These are phyloP conservation scores for Tetanocera ferruginea DNA, from an alignment of 2,888 invertebrate species.

Conservation along the genomic window DNA sequence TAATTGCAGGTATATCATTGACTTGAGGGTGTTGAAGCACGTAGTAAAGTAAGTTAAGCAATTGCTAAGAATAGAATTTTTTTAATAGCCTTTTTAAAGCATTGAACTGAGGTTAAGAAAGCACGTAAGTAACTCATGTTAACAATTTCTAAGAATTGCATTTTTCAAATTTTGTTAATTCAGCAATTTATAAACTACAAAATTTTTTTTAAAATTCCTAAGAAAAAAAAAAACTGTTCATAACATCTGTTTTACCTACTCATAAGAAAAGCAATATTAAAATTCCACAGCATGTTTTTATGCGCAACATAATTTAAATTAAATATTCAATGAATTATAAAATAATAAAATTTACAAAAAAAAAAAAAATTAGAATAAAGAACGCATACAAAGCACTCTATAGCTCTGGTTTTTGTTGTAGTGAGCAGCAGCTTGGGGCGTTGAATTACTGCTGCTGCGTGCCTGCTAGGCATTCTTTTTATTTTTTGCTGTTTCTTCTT, in stretches of 20 bases:
- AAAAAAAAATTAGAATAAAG: background rate
- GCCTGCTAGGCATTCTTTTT: background rate
- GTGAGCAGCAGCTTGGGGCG: background rate
- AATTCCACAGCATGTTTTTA: background rate
- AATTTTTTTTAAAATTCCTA: too few relatives aligned
- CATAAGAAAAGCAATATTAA: background rate
- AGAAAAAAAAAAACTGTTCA: too few relatives aligned
- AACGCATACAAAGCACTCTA: background rate
- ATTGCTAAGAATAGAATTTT: too few relatives aligned
- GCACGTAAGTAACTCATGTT: too few relatives aligned
- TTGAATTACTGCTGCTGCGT: background rate
- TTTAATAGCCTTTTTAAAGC: too few relatives aligned
- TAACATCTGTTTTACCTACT: background rate
- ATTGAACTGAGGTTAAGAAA: too few relatives aligned
- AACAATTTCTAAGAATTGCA: too few relatives aligned
- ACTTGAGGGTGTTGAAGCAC: too few relatives aligned
- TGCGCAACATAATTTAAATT: slow-evolving; percentile 7
- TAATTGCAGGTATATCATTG: background rate
- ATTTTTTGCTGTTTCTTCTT: background rate
- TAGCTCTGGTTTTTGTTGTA: background rate
- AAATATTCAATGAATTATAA: slow-evolving; percentile 11
- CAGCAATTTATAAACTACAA: too few relatives aligned
- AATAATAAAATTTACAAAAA: background rate
- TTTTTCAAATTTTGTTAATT: too few relatives aligned
- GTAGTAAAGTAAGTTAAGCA: too few relatives aligned